phyloP scores from a whole-genome alignment of 2,797 vertebrate species.

The Eurystomus glaucurus region DNA sequence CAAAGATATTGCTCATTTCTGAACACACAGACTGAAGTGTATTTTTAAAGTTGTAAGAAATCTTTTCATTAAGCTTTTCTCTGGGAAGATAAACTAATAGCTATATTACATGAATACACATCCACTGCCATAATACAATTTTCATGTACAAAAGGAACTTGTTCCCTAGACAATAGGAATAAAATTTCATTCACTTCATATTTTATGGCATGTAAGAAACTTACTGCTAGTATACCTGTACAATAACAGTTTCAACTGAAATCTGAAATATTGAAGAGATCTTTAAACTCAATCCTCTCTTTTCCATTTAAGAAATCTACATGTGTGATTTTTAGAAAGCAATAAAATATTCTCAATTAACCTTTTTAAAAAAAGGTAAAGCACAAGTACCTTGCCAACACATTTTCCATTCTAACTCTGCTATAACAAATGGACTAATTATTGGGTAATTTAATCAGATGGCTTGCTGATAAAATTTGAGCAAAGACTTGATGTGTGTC shows the following conservation, averaged over 20 bases:
- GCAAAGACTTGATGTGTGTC: conserved; percentile 17
- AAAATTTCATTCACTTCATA: not conserved
- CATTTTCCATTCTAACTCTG: conserved; percentile 9
- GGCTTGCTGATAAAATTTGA: conserved; percentile 44
- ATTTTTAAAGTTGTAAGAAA: not conserved
- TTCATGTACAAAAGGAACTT: not conserved
- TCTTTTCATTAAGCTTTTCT: not conserved
- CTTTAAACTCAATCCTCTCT: not conserved
- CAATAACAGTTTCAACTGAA: not conserved
- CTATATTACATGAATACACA: not conserved
- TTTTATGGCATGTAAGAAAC: not conserved
- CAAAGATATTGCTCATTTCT: not conserved
- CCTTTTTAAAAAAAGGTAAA: not conserved
- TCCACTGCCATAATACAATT: not conserved
- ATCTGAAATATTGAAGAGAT: not conserved
- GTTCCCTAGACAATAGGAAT: not conserved
- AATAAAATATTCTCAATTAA: not conserved
- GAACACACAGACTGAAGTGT: not conserved
- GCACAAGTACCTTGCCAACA: not conserved
- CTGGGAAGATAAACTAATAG: not conserved
- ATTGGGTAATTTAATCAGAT: conserved; percentile 51
- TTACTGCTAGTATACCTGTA: not conserved
- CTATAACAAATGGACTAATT: conserved; percentile 48
- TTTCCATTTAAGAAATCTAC: not conserved
- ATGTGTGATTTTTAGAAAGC: not conserved